Evolutionary conservation across 2,888 invertebrate species (phyloP).

Genomic region (Magallana nippona): DNA sequence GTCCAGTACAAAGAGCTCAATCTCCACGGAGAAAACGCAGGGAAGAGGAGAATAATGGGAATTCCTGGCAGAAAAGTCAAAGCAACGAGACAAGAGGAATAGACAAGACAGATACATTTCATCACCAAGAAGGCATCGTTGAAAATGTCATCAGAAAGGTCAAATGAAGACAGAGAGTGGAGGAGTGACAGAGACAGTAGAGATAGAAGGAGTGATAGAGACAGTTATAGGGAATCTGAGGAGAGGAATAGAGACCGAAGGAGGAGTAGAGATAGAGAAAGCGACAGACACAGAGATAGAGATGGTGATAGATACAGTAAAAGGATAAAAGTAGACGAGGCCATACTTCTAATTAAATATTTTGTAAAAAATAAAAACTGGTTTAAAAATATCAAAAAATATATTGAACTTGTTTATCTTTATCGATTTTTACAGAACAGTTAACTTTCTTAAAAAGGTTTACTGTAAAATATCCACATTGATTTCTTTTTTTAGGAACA

Average conservation of each 20-base stretch:
- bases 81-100: neutral
- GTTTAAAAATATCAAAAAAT: no score
- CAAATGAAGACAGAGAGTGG: neutral
- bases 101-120: neutral
- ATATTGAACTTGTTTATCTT: no score
- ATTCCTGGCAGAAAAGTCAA: neutral
- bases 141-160: constrained; percentile 39
- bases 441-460: no score
- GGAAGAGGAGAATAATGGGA: neutral
- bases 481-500: no score
- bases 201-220: constrained; percentile 10
- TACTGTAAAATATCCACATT: no score
- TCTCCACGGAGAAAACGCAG: constrained; percentile 1
- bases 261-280: constrained; percentile 46
- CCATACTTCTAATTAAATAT: no score
- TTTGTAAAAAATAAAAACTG: no score
- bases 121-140: constrained; percentile 3
- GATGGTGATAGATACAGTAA: constrained; percentile 41
- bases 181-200: constrained; percentile 28
- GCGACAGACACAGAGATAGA: constrained; percentile 46
- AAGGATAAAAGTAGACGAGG: neutral
- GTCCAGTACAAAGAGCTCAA: constrained; percentile 41
- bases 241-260: constrained; percentile 34
- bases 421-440: no score
- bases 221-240: constrained; percentile 42